Evolutionary conservation across 2,113 vertebrate genomes (phyloP).

Genomic region (Amblyopsis rosae): DNA sequence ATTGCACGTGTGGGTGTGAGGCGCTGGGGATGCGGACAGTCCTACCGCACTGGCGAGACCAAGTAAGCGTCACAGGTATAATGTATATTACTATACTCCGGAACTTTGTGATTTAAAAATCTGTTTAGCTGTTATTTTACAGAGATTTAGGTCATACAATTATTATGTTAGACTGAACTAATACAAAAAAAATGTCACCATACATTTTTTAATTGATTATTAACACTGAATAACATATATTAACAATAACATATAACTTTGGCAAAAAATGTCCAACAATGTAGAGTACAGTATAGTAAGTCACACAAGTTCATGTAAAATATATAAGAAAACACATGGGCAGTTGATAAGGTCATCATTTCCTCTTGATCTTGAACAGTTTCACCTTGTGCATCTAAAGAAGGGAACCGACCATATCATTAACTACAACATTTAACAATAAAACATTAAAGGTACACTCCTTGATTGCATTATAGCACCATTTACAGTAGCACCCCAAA

Average conservation of each 20-base stretch:
- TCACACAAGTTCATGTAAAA: not conserved
- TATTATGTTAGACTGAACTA: no score
- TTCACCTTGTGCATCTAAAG: constrained; percentile 80
- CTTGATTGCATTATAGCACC: no score
- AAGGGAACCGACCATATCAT: constrained; percentile 21
- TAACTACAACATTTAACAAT: not conserved
- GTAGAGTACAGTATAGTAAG: not conserved
- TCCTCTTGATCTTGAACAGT: constrained; percentile 78
- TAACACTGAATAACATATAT: not conserved
- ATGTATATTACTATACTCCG: not conserved
- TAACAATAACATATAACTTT: not conserved
- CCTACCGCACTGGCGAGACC: no score
- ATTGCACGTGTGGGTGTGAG: no score
- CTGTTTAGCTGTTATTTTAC: no score
- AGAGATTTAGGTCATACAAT: no score
- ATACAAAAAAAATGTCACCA: not conserved
- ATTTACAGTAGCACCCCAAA: no score
- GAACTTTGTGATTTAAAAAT: not conserved
- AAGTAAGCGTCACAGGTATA: no score
- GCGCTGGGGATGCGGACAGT: no score
- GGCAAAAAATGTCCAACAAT: not conserved
- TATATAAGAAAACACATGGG: not conserved
- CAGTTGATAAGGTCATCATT: constrained; percentile 45
- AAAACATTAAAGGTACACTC: not conserved
- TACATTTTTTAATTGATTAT: not conserved